A percentile compares a stretch with the other conserved stretches of the same genome.
Evolutionary conservation across 2,797 vertebrate genomes (phyloP).

Genomic region (Galaxias olidus): DNA sequence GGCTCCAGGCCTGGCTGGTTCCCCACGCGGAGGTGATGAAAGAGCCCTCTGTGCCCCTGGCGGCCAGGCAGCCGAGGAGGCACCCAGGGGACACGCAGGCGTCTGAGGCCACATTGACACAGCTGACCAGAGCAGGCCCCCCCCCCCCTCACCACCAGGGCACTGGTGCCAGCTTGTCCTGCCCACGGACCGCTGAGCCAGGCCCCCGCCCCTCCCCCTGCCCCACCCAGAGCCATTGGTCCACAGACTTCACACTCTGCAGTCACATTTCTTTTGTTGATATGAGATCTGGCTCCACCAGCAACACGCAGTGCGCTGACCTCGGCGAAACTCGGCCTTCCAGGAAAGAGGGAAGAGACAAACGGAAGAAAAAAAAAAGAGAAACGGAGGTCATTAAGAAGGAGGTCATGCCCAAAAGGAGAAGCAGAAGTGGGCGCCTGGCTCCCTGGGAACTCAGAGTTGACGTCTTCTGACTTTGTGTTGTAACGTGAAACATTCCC

Average conservation of each 20-base stretch:
- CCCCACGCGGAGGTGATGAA: conserved; percentile 65
- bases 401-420: background rate
- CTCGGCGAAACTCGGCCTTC: too few relatives aligned
- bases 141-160: conserved; percentile 9
- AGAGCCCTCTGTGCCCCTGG: conserved; percentile 57
- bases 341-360: background rate
- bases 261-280: background rate
- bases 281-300: conserved; percentile 3
- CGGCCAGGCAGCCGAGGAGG: conserved; percentile 59
- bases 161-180: conserved; percentile 65
- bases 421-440: background rate
- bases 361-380: background rate
- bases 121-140: conserved; percentile 49
- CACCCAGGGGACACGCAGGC: conserved; percentile 60
- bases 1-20: conserved; percentile 36
- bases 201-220: too few relatives aligned
- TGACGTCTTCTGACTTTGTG: background rate
- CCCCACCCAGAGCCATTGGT: too few relatives aligned
- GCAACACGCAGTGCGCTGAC: background rate
- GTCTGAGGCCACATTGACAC: conserved; percentile 54
- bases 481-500: background rate
- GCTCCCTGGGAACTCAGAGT: background rate
- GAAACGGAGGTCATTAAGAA: too few relatives aligned
- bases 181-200: conserved; percentile 16
- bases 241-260: too few relatives aligned